Evolutionary conservation across 2,113 vertebrate genomes (phyloP), one percentile per base, ranked within the genome.

Genomic region (Nycticorax nycticorax): DNA sequence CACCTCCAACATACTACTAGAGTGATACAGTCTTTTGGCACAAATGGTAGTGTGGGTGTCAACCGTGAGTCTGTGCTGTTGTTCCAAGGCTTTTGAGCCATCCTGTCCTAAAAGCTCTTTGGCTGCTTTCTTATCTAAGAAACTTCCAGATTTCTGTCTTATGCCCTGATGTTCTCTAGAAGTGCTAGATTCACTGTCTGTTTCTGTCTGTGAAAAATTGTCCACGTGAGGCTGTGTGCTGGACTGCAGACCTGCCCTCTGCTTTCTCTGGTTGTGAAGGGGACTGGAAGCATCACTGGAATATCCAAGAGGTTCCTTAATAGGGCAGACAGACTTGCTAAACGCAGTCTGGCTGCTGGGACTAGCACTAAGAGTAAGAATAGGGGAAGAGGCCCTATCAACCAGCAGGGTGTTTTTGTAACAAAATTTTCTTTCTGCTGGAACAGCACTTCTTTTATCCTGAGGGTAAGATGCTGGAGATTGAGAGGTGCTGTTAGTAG

Each of bases 331-430:
- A 53, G 85, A 45, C 47, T 97, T 98, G 59, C 93, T 92, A 50
- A 82, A 96, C 64, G 80, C 84, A 41, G 72, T 67, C 35, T 93
- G 97, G 33, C 84, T 87, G 33, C 35, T 69, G 76, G 95, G 88
- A 85, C 88, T 98, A 69, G 98, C 97, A 68, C 97, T 98, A n/a
- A 99, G 96, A 10, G 98, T 99, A 63, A 99, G 98, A 95, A 99
- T 99, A 23, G 99, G 99, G 32, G 99, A 99, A 27, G 99, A 99
- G 14, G 99, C 99, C 67, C 99, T 98, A 35, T 99, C 99, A 4
- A 99, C 99, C 63, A 98, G 84, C 52, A 96, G 71, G 32, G 82
- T 73, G 45, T 64, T 91, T 18, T 37, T 75, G 23, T 89, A 78
- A 45, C 28, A 47, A 12, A 30, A 57, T 66, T 97, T 97, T 88